Evolutionary conservation across 2,888 invertebrate species (phyloP), one percentile per base, ranked within the genome.

Genomic region (Cheilosia variabilis): DNA sequence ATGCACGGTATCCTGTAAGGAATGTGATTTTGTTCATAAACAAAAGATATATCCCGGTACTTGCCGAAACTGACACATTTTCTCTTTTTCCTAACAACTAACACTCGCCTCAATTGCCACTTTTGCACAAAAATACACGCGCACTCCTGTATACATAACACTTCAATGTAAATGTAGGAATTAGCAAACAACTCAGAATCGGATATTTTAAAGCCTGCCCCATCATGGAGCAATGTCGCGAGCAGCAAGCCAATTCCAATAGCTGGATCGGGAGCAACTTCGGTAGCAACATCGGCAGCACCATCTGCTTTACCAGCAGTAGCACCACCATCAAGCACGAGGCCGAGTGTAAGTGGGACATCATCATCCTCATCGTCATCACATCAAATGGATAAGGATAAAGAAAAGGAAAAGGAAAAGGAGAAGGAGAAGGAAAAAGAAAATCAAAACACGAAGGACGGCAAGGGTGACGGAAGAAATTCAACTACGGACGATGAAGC

Each of bases 161-260:
- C 55, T 45, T 58, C 34, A 60, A 60, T 76, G 31, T 63, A 75
- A 79, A 88, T 31, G 31, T 89, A 92, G 92, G 92, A 92, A 89
- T 89, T 92, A 87, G 90, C 90, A 88, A 90, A 89, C 88, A 91
- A 89, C 88, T 89, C 90, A 87, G 92, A 91, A 80, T 87, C 90
- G 81, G 92, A 92, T 87, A 88, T 93, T 87, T 89, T 93, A 88
- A 94, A 94, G 89, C 93, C 94, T 1, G 93, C 94, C 47, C 94
- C 94, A n/a, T 93, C 94, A 2, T 94, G 94, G 94, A 90, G 92
- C 66, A 91, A 93, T 87, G 90, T 93, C 88, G 89, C 92, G 88
- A 87, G 91, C 91, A 71, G 90, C 87, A 60, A 88, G 91, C 19
- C 92, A 89, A 65, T 90, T 89, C 87, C 90, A 82, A 81, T 88